Evolutionary conservation across 2,888 invertebrate genomes (phyloP), one percentile per base, ranked within the genome.

Genomic region (Flexamia atlantica): DNA sequence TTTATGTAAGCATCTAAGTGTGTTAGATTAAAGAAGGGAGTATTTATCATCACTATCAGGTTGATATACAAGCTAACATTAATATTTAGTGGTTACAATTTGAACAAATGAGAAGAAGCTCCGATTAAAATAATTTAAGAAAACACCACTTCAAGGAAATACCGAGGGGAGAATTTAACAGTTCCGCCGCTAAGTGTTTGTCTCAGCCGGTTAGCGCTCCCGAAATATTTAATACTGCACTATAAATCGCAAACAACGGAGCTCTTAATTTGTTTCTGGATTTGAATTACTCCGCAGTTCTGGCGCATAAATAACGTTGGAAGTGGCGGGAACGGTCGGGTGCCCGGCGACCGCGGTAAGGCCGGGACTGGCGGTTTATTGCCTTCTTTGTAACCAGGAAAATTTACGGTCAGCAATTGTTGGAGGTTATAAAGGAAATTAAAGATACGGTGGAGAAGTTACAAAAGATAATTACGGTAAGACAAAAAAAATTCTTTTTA

Each of bases 241-340:
- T n/a, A 79, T 79, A 79, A 79, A 57, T 79, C 36, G n/a, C 4
- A 79, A 79, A 79, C 79, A 79, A 79, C 57, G 57, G 50, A n/a
- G 79, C 20, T 28, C 50, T 76, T 46, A 76, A 46, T 76, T 76
- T 42, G 42, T 76, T 76, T 76, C 46, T 40, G 7, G 46, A 46
- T 46, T 50, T 46, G 50, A 70, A 70, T 40, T 70, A 40, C 70
- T 1, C 20, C 70, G 70, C 70, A 70, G 70, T 70, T 70, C 4
- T 20, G 32, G 36, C 36, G 70, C 40, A 70, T 70, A 70, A 70
- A 70, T 70, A 40, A 40, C 70, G 4, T 14, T 0, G 40, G 10
- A 30, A 17, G 68, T 30, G 40, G 70, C 70, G 14, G 14, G 40
- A 70, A 70, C 17, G 14, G 30, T 4, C n/a, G 32, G 30, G 9